A percentile compares a stretch with the other conserved stretches of the same genome.
phyloP scores from a whole-genome alignment of 2,888 invertebrate species.

The Tenthredo scrophulariae region DNA sequence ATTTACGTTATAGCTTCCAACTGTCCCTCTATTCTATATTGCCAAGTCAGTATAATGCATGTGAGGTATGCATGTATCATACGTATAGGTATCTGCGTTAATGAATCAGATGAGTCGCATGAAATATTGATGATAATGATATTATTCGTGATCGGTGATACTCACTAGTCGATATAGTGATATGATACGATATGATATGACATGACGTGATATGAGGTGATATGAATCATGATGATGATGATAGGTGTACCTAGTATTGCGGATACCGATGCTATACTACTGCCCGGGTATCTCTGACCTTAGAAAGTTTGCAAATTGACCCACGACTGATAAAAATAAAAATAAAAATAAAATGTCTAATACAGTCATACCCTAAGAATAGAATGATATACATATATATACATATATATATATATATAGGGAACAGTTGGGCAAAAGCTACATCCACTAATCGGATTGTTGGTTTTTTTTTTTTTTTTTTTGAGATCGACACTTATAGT shows the following conservation, averaged over 20 bases:
- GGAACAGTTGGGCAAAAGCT: conserved; percentile 1
- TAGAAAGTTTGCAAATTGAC: neutral
- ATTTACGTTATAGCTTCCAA: neutral
- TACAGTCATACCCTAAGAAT: neutral
- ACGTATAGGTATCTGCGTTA: neutral
- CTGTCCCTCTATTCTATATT: neutral
- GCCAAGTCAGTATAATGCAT: neutral
- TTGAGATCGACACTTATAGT: neutral
- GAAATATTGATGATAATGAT: neutral
- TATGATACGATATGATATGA: conserved; percentile 28
- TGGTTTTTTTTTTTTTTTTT: neutral
- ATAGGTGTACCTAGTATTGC: neutral
- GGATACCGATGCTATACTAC: neutral
- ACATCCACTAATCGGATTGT: neutral
- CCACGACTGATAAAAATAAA: neutral
- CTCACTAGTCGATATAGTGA: neutral
- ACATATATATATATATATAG: too few species aligned
- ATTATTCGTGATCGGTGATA: neutral
- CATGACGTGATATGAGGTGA: conserved; percentile 34
- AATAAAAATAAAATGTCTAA: neutral
- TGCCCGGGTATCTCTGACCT: neutral
- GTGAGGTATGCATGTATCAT: neutral
- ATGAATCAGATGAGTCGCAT: conserved; percentile 11
- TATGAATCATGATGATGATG: neutral
- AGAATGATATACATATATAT: too few species aligned